Conservation (phyloP, 2,113 vertebrate genomes). For the Meles meles region DNA sequence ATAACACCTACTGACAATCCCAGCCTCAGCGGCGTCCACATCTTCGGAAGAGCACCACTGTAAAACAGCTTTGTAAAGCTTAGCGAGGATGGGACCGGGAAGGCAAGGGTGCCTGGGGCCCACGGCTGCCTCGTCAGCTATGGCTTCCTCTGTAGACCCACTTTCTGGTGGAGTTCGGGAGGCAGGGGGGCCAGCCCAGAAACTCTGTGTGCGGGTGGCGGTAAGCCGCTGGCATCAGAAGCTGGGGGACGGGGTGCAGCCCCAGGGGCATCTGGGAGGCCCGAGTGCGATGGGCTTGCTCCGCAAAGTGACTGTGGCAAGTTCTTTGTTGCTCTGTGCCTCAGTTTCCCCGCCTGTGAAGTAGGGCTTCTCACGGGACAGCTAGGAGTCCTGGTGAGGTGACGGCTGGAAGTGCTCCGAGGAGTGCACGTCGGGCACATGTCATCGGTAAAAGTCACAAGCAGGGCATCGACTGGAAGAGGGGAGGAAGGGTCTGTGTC, state of each 20-base stretch:
- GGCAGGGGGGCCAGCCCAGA: not conserved
- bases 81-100: not conserved
- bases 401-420: not conserved
- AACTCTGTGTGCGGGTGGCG: not conserved
- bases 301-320: rapidly evolving
- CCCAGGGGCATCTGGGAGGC: rapidly evolving
- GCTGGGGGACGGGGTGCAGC: not conserved
- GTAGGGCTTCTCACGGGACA: not conserved
- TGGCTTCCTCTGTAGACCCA: rapidly evolving
- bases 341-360: not conserved
- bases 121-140: rapidly evolving
- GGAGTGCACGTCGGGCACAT: rapidly evolving
- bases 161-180: not conserved
- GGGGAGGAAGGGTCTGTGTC: rapidly evolving
- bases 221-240: rapidly evolving
- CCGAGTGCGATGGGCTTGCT: rapidly evolving
- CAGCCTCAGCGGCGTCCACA: rapidly evolving
- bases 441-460: rapidly evolving
- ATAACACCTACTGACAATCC: not conserved
- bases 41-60: not conserved
- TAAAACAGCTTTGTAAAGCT: too few species aligned
- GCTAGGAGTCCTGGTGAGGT: not conserved
- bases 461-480: rapidly evolving
- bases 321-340: not conserved
- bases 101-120: not conserved